These are phyloP conservation scores for Amyelois transitella DNA, from an alignment of 1,140 invertebrate genomes.

Conservation along the genomic window DNA sequence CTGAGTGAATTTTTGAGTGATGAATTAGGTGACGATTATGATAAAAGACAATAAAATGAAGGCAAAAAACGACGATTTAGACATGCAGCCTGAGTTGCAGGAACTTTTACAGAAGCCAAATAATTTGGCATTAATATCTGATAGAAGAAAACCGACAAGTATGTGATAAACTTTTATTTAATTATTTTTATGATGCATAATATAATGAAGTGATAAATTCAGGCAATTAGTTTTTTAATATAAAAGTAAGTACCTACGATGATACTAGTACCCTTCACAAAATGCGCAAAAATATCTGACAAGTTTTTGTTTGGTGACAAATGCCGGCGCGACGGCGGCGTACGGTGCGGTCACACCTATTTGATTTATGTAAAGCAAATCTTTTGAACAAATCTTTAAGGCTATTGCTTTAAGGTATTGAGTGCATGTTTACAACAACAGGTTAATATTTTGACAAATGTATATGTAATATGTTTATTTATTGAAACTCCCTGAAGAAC, in stretches of 20 bases:
- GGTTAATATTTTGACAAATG: no score
- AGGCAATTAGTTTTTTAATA: not conserved
- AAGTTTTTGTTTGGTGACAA: not conserved
- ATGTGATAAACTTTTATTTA: constrained; percentile 22
- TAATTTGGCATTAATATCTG: constrained; percentile 22
- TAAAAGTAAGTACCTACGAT: not conserved
- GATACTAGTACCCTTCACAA: not conserved
- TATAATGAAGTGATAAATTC: not conserved
- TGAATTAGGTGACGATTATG: constrained; percentile 9
- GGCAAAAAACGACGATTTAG: constrained; percentile 21
- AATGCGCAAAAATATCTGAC: not conserved
- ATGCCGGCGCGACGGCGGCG: not conserved
- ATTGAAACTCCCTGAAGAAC: no score
- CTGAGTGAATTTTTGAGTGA: not conserved
- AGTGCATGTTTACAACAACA: not conserved
- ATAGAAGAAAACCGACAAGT: constrained; percentile 46
- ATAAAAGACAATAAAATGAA: constrained; percentile 31
- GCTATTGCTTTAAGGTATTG: not conserved
- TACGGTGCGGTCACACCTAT: not conserved
- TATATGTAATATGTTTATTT: not conserved
- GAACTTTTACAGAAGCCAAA: constrained; percentile 50
- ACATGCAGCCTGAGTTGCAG: constrained; percentile 43
- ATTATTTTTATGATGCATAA: not conserved
- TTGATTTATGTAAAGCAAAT: not conserved
- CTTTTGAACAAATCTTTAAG: not conserved